phyloP scores from a whole-genome alignment of 2,888 invertebrate species.

The Perizoma affinitatum region DNA sequence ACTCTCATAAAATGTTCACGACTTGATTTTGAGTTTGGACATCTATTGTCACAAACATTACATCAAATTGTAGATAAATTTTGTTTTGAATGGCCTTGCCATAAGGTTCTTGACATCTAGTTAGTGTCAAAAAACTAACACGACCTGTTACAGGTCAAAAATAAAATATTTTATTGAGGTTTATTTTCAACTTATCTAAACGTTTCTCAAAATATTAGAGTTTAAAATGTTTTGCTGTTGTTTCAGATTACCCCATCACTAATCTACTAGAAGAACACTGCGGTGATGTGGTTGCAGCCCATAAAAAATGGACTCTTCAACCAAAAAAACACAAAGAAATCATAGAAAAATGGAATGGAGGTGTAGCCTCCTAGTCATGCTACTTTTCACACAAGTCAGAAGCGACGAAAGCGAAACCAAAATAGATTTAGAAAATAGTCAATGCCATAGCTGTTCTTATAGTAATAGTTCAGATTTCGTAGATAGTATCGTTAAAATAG shows the following conservation, averaged over 20 bases:
- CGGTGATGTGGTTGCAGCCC: conserved; percentile 70
- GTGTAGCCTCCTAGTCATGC: conserved; percentile 56
- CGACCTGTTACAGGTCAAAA: no score
- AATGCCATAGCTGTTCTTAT: conserved; percentile 78
- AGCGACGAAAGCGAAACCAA: conserved; percentile 68
- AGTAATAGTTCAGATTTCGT: conserved; percentile 58
- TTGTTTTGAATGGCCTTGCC: no score
- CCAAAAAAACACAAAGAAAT: conserved; percentile 51
- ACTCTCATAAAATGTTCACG: no score
- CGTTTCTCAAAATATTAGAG: not conserved
- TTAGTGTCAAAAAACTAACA: no score
- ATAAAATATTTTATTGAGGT: no score
- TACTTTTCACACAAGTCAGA: conserved; percentile 59
- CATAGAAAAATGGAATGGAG: conserved; percentile 64
- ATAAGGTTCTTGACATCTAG: no score
- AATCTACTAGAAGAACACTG: conserved; percentile 37
- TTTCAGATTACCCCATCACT: conserved; percentile 64
- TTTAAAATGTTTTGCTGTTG: conserved; percentile 45
- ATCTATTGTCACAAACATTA: no score
- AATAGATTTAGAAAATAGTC: conserved; percentile 68
- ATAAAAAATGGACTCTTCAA: conserved; percentile 64
- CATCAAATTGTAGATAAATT: no score
- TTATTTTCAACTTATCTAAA: no score
- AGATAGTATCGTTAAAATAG: conserved; percentile 58
- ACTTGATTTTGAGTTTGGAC: no score